Evolutionary conservation across 2,888 invertebrate genomes (phyloP).

Genomic region (Tridacna crocea): DNA sequence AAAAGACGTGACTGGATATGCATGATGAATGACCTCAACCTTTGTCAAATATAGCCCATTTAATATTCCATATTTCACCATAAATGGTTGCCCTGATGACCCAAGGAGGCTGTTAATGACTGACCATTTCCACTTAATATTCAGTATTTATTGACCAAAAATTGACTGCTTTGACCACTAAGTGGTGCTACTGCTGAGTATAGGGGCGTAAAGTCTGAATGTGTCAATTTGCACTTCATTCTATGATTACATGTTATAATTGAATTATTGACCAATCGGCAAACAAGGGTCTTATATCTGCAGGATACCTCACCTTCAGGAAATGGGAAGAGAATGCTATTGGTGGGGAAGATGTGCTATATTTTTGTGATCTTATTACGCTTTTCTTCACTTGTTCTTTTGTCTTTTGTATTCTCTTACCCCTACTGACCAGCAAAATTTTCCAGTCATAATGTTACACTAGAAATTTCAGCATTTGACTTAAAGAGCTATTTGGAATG

Average conservation of each 20-base stretch:
- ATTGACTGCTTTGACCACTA: slow-evolving; percentile 25
- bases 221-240: slow-evolving; percentile 26
- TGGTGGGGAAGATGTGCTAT: not conserved
- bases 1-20: slow-evolving; percentile 13
- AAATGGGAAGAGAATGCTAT: slow-evolving; percentile 13
- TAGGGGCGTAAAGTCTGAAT: slow-evolving; percentile 19
- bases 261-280: slow-evolving; percentile 26
- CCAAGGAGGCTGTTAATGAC: slow-evolving; percentile 21
- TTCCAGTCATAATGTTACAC: too few relatives aligned
- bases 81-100: slow-evolving; percentile 18
- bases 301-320: slow-evolving; percentile 22
- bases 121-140: slow-evolving; percentile 25
- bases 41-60: slow-evolving; percentile 24
- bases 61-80: slow-evolving; percentile 28
- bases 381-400: too few relatives aligned
- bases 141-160: slow-evolving; percentile 22
- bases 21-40: slow-evolving; percentile 19
- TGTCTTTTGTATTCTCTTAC: too few relatives aligned
- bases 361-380: too few relatives aligned
- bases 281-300: slow-evolving; percentile 17
- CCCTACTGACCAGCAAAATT: too few relatives aligned
- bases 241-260: slow-evolving; percentile 16
- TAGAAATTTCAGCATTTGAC: too few relatives aligned
- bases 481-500: too few relatives aligned
- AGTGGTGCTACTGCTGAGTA: slow-evolving; percentile 9